Evolutionary conservation across 2,888 invertebrate species (phyloP).

Genomic region (Empis livida): DNA sequence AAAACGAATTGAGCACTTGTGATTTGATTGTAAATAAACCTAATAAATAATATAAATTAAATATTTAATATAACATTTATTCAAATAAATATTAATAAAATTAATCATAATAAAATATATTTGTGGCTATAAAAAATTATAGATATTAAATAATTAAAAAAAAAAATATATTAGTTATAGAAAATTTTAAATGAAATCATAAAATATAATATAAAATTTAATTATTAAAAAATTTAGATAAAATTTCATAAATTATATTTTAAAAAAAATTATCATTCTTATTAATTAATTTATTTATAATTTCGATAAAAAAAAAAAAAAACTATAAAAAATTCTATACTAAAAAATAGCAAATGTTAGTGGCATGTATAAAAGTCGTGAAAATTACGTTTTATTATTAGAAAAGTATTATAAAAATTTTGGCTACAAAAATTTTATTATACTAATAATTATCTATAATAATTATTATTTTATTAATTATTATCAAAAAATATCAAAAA

Average conservation of each 20-base stretch:
- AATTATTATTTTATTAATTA: not conserved
- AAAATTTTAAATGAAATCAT: too few relatives aligned
- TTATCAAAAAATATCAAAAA: not conserved
- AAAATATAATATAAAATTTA: not conserved
- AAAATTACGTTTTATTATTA: slow-evolving; percentile 5
- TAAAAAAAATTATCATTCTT: not conserved
- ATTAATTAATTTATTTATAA: too few relatives aligned
- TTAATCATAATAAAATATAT: slow-evolving; percentile 1
- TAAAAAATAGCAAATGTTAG: slow-evolving; percentile 13
- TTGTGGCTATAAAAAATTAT: too few relatives aligned
- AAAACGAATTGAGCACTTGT: slow-evolving; percentile 19
- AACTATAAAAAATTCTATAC: too few relatives aligned
- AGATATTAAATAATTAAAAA: too few relatives aligned
- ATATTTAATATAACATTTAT: not conserved
- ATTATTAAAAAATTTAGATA: not conserved
- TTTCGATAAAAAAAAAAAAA: not conserved
- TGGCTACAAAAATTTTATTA: slow-evolving; percentile 3
- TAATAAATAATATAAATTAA: not conserved
- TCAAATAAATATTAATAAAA: not conserved
- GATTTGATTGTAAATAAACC: slow-evolving; percentile 21
- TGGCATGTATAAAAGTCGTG: slow-evolving; percentile 16
- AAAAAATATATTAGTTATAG: too few relatives aligned
- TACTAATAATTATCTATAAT: not conserved
- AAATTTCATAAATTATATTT: not conserved
- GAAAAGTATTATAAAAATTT: slow-evolving; percentile 3